These are phyloP conservation scores for Linepithema humile DNA, from an alignment of 1,140 invertebrate genomes.

Conservation along the genomic window DNA sequence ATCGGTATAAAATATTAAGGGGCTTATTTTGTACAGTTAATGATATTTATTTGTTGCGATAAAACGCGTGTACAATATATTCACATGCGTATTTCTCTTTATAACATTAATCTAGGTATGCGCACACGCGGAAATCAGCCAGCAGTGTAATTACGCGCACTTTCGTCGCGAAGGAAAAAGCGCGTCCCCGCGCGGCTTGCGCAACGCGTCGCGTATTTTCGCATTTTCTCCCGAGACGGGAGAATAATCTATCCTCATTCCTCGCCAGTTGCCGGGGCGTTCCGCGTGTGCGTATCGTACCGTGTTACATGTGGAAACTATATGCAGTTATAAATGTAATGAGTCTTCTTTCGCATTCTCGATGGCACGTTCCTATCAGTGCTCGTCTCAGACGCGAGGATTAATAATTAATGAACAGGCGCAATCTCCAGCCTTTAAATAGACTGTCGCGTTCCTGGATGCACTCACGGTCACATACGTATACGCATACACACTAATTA, in stretches of 20 bases:
- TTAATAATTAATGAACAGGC: slow-evolving; percentile 36
- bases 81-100: slow-evolving; percentile 69
- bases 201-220: slow-evolving; percentile 31
- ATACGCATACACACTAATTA: neutral
- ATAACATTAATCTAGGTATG: slow-evolving; percentile 21
- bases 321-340: slow-evolving; percentile 39
- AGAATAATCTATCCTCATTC: slow-evolving; percentile 11
- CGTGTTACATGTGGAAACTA: neutral
- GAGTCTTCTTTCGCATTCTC: slow-evolving; percentile 68
- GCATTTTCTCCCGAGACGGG: slow-evolving; percentile 17
- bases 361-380: slow-evolving; percentile 78
- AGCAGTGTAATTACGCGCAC: slow-evolving; percentile 6
- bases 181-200: slow-evolving; percentile 23
- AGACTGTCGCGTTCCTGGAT: neutral
- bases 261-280: neutral
- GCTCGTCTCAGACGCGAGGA: slow-evolving; percentile 68
- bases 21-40: slow-evolving; percentile 66
- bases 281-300: slow-evolving; percentile 14
- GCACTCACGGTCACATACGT: neutral
- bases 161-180: slow-evolving; percentile 43
- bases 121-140: slow-evolving; percentile 1
- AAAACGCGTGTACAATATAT: slow-evolving; percentile 75
- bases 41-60: slow-evolving; percentile 72
- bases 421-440: neutral
- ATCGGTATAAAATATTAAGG: neutral